A percentile compares a stretch with the other conserved stretches of the same genome.
These are phyloP conservation scores for Halocaridina rubra DNA, from an alignment of 2,888 invertebrate genomes.

Conservation along the genomic window DNA sequence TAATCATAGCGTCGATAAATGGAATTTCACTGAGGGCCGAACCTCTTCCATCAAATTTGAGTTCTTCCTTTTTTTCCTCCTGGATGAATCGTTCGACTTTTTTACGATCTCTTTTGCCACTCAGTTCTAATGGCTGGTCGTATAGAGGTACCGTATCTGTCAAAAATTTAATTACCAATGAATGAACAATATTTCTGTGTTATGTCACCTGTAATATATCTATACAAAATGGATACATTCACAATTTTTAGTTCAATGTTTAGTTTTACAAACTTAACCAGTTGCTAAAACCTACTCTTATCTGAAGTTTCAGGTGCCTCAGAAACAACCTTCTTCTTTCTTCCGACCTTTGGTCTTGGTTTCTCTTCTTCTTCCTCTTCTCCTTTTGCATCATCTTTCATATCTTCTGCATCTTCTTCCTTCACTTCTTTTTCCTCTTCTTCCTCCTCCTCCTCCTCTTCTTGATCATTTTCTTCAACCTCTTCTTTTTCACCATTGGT, in stretches of 20 bases:
- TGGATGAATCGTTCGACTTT: constrained; percentile 68
- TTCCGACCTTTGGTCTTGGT: neutral
- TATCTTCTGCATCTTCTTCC: neutral
- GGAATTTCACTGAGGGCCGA: constrained; percentile 78
- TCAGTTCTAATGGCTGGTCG: constrained; percentile 49
- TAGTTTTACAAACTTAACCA: no score
- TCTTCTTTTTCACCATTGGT: neutral
- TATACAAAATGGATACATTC: no score
- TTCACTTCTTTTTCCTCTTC: neutral
- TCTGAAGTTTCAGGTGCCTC: neutral
- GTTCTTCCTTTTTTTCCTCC: constrained; percentile 67
- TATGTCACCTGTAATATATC: no score
- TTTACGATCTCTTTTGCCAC: constrained; percentile 68
- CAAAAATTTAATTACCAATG: no score
- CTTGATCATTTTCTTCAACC: neutral
- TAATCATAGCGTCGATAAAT: constrained; percentile 72
- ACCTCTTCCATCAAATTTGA: constrained; percentile 72
- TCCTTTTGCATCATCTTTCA: neutral
- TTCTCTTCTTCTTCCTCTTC: neutral
- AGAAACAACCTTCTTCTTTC: neutral
- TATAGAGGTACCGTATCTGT: constrained; percentile 13
- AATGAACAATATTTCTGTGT: no score
- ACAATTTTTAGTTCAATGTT: no score
- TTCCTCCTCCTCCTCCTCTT: neutral
- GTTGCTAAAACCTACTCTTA: neutral